phyloP scores from a whole-genome alignment of 2,888 invertebrate genomes.

The Neocrepidodera transversa region DNA sequence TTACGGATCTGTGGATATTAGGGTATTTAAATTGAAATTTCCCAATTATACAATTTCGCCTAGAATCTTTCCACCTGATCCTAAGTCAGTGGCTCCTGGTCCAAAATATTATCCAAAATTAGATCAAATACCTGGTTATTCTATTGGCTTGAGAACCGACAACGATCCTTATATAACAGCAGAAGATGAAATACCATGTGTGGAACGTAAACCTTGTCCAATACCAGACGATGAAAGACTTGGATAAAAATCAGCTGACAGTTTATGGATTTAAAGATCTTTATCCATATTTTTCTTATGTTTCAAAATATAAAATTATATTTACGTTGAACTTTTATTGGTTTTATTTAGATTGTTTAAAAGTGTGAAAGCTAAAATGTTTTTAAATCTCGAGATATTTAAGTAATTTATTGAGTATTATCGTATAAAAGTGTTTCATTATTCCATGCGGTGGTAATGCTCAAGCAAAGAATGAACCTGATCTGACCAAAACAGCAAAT shows the following conservation, averaged over 20 bases:
- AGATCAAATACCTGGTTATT: constrained; percentile 58
- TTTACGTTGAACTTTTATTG: not conserved
- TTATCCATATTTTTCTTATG: not conserved
- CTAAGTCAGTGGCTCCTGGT: constrained; percentile 41
- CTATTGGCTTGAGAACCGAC: constrained; percentile 69
- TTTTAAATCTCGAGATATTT: no score
- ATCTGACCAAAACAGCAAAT: no score
- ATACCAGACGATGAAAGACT: not conserved
- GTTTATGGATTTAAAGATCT: not conserved
- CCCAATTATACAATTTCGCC: constrained; percentile 54
- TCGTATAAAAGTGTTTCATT: no score
- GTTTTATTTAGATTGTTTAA: no score
- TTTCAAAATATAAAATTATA: not conserved
- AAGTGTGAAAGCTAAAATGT: no score
- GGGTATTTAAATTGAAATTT: constrained; percentile 50
- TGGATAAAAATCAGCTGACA: not conserved
- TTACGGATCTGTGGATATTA: constrained; percentile 50
- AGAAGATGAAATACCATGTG: constrained; percentile 61
- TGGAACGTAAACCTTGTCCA: constrained; percentile 22
- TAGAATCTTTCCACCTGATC: constrained; percentile 38
- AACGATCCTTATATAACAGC: constrained; percentile 67
- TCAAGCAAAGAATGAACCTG: no score
- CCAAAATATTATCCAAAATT: constrained; percentile 53
- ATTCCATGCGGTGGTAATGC: no score
- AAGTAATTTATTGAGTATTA: no score